These are phyloP conservation scores for Vespertilio murinus DNA, from an alignment of 2,797 vertebrate species.

Conservation along the genomic window DNA sequence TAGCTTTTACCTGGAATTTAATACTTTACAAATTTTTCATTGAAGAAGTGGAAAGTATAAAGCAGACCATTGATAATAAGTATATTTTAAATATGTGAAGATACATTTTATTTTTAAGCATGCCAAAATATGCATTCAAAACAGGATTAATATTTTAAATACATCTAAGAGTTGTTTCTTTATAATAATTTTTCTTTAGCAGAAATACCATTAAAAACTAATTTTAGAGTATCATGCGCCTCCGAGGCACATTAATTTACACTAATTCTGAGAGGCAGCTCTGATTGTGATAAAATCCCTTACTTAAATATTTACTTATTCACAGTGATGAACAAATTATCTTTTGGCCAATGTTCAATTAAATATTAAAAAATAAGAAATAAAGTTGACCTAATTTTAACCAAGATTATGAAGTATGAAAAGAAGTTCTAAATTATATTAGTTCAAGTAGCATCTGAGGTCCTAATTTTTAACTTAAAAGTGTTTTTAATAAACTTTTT, in stretches of 20 bases:
- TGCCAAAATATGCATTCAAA: constrained; percentile 39
- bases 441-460: background rate
- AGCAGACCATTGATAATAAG: background rate
- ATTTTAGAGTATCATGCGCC: constrained; percentile 37
- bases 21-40: constrained; percentile 47
- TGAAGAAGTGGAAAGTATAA: constrained; percentile 55
- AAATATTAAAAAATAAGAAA: constrained; percentile 55
- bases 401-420: background rate
- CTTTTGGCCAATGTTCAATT: constrained; percentile 27
- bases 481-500: background rate
- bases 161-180: background rate
- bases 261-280: background rate
- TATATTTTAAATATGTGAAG: background rate
- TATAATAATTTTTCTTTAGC: constrained; percentile 24
- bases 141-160: background rate
- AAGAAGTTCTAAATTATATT: constrained; percentile 13
- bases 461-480: background rate
- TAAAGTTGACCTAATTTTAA: constrained; percentile 55
- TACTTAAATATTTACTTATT: constrained; percentile 43
- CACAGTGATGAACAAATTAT: background rate
- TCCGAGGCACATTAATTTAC: constrained; percentile 18
- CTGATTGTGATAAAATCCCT: constrained; percentile 42
- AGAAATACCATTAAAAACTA: constrained; percentile 42
- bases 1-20: background rate
- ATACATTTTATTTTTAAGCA: constrained; percentile 48